phyloP scores from a whole-genome alignment of 2,888 invertebrate species.

The Drosophila percnosoma region DNA sequence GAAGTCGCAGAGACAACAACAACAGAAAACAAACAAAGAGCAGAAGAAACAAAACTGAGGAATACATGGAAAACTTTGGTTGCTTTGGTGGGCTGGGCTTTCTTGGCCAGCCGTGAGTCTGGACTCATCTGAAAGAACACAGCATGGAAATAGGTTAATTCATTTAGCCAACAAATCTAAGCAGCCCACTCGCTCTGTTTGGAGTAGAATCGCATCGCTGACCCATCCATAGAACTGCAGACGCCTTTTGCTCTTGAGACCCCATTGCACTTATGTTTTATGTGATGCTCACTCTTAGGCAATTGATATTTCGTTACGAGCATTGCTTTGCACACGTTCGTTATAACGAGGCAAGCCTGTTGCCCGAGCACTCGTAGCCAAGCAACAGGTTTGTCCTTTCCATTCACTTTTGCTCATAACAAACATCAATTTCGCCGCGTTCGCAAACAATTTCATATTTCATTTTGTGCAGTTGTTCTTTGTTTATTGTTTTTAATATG shows the following conservation, averaged over 20 bases:
- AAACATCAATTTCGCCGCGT: slow-evolving; percentile 3
- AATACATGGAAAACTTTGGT: slow-evolving; percentile 44
- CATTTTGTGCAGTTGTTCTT: neutral
- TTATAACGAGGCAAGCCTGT: slow-evolving; percentile 16
- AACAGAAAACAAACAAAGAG: neutral
- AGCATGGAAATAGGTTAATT: slow-evolving; percentile 61
- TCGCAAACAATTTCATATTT: neutral
- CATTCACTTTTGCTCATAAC: slow-evolving; percentile 3
- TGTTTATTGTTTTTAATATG: neutral
- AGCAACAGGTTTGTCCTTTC: slow-evolving; percentile 49
- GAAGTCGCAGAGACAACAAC: neutral
- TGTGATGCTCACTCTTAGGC: slow-evolving; percentile 19
- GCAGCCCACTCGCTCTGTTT: neutral
- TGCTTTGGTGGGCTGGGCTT: neutral
- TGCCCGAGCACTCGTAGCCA: slow-evolving; percentile 13
- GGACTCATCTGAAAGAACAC: slow-evolving; percentile 61
- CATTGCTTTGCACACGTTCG: neutral
- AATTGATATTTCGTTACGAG: slow-evolving; percentile 8
- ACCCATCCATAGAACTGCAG: slow-evolving; percentile 9
- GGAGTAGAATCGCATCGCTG: neutral
- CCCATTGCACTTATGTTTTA: neutral
- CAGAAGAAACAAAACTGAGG: slow-evolving; percentile 1
- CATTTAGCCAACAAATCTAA: neutral
- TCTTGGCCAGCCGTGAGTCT: slow-evolving; percentile 27
- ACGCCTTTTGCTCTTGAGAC: neutral